phyloP scores from a whole-genome alignment of 2,888 invertebrate species.

The Chouioia cunea region DNA sequence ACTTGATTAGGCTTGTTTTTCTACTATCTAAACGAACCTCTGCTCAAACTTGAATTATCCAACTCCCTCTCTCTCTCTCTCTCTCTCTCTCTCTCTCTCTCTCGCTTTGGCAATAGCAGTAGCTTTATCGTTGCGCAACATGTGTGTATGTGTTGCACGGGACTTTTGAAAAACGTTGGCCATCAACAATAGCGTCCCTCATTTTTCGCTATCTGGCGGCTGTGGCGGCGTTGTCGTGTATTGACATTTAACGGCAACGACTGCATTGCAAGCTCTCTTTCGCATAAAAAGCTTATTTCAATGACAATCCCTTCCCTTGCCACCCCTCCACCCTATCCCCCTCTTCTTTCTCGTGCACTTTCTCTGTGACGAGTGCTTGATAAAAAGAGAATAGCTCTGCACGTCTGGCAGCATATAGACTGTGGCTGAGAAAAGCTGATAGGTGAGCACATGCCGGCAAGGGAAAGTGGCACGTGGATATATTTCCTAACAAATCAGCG shows the following conservation, averaged over 20 bases:
- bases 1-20: no score
- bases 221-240: slow-evolving; percentile 10
- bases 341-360: not conserved
- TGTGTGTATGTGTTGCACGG: no score
- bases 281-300: slow-evolving; percentile 26
- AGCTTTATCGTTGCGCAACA: no score
- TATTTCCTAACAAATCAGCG: slow-evolving; percentile 60
- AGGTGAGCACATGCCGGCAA: slow-evolving; percentile 24
- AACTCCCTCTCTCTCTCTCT: no score
- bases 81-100: no score
- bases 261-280: not conserved
- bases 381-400: slow-evolving; percentile 35
- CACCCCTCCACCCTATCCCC: not conserved
- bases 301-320: slow-evolving; percentile 14
- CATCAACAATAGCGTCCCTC: slow-evolving; percentile 2
- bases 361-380: not conserved
- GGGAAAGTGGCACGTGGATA: slow-evolving; percentile 60
- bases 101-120: no score
- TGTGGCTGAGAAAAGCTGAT: not conserved
- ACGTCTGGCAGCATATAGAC: not conserved
- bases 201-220: slow-evolving; percentile 9
- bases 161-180: not conserved
- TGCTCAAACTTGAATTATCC: no score
- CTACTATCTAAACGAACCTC: no score
- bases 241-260: slow-evolving; percentile 35